These are phyloP conservation scores for Eupithecia insigniata DNA, from an alignment of 2,888 invertebrate genomes.

Conservation along the genomic window DNA sequence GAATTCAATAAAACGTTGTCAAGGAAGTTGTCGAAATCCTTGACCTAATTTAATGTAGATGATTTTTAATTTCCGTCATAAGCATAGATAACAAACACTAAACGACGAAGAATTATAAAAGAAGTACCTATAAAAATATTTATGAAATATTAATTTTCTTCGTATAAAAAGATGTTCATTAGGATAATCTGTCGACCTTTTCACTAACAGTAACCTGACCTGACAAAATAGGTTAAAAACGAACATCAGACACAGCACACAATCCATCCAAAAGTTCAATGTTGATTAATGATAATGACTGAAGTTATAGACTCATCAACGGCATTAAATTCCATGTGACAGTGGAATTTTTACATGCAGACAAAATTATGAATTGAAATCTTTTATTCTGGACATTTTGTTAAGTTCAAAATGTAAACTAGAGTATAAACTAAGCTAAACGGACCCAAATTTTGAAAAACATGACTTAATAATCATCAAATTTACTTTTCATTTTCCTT, in stretches of 20 bases:
- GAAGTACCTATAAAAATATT: background rate
- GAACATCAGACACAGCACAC: background rate
- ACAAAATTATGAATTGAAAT: background rate
- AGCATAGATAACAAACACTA: background rate
- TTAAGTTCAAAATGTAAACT: background rate
- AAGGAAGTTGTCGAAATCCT: background rate
- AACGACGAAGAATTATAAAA: background rate
- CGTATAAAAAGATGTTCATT: background rate
- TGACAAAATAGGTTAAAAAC: background rate
- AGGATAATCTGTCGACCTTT: background rate
- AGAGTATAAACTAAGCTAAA: background rate
- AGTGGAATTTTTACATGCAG: background rate
- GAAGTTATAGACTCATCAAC: background rate
- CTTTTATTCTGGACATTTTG: background rate
- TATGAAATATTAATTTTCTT: background rate
- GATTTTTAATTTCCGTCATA: background rate
- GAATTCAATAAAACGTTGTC: background rate
- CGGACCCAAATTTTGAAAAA: background rate
- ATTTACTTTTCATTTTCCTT: too few species aligned
- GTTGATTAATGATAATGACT: slow-evolving; percentile 6
- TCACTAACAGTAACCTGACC: slow-evolving; percentile 1
- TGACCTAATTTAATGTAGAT: slow-evolving; percentile 1
- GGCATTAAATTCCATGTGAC: background rate
- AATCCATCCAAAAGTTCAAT: background rate
- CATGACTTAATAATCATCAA: background rate